These are phyloP conservation scores for Epinotia bilunana DNA, from an alignment of 2,888 invertebrate genomes.

Conservation along the genomic window DNA sequence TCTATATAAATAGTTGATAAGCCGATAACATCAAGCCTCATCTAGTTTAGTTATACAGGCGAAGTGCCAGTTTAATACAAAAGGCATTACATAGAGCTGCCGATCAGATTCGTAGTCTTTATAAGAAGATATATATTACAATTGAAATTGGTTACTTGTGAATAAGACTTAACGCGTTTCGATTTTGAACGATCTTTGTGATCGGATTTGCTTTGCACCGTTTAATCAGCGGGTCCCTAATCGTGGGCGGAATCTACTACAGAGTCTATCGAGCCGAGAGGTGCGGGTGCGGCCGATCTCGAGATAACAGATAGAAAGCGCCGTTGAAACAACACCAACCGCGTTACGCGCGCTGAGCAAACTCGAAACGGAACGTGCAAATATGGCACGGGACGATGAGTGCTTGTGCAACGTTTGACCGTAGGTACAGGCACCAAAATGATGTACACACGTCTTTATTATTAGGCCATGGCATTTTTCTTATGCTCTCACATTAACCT, in stretches of 20 bases:
- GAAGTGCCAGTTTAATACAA: background rate
- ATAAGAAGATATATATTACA: background rate
- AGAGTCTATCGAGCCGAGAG: constrained; percentile 71
- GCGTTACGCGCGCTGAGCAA: constrained; percentile 77
- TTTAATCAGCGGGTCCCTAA: constrained; percentile 68
- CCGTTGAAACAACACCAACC: constrained; percentile 72
- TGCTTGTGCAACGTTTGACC: constrained; percentile 51
- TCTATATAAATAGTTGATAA: constrained; percentile 32
- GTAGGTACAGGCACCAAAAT: background rate
- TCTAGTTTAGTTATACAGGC: constrained; percentile 8
- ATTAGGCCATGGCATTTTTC: no score
- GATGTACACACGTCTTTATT: no score
- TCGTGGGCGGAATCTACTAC: constrained; percentile 67
- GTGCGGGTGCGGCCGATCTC: constrained; percentile 64
- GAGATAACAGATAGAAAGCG: constrained; percentile 80
- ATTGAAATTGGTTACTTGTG: background rate
- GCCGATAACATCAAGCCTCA: constrained; percentile 25
- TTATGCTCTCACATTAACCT: no score
- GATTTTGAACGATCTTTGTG: constrained; percentile 59
- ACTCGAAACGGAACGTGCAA: constrained; percentile 63
- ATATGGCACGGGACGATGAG: constrained; percentile 54
- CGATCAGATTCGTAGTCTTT: background rate
- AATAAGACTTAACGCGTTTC: constrained; percentile 6
- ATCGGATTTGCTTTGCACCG: constrained; percentile 66
- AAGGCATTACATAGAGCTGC: background rate